Conservation (phyloP, 2,888 invertebrate species). For the Capitulum mitella region DNA sequence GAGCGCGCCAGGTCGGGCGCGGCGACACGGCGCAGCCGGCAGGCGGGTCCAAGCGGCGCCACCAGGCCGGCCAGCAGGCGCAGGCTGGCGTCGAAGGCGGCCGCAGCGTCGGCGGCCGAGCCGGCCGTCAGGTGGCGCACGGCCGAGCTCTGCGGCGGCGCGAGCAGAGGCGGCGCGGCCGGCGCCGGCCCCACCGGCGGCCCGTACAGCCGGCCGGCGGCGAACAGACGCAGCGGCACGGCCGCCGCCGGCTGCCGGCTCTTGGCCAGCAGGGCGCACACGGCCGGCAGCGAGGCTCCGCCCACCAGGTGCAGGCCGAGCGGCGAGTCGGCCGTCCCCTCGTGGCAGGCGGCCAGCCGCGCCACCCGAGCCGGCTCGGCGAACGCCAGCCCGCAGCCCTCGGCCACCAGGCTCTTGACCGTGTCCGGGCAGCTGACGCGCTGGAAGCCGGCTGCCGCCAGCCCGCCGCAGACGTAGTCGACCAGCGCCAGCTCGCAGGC, state of each 20-base stretch:
- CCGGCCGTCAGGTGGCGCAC: constrained; percentile 1
- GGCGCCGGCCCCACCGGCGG: background rate
- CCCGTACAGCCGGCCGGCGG: constrained; percentile 5
- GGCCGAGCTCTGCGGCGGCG: background rate
- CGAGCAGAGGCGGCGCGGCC: background rate
- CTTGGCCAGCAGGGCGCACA: constrained; percentile 13
- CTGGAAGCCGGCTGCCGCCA: background rate
- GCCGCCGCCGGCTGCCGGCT: background rate
- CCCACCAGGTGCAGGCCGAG: constrained; percentile 13
- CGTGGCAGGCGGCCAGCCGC: background rate
- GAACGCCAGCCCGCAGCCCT: background rate
- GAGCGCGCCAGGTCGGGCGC: constrained; percentile 1
- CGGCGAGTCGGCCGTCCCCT: background rate
- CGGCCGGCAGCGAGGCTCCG: constrained; percentile 23
- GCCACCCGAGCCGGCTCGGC: background rate
- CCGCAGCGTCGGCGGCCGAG: background rate
- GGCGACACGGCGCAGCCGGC: background rate
- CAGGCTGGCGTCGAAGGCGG: background rate
- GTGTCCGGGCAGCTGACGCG: constrained; percentile 25
- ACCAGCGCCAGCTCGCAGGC: background rate
- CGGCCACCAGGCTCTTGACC: constrained; percentile 5
- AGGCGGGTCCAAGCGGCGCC: background rate
- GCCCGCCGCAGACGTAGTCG: background rate
- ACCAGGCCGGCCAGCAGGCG: background rate
- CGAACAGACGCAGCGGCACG: constrained; percentile 7